Base-by-base conservation (phyloP, 2,888 invertebrate genomes). In the Pimpla rufipes region DNA sequence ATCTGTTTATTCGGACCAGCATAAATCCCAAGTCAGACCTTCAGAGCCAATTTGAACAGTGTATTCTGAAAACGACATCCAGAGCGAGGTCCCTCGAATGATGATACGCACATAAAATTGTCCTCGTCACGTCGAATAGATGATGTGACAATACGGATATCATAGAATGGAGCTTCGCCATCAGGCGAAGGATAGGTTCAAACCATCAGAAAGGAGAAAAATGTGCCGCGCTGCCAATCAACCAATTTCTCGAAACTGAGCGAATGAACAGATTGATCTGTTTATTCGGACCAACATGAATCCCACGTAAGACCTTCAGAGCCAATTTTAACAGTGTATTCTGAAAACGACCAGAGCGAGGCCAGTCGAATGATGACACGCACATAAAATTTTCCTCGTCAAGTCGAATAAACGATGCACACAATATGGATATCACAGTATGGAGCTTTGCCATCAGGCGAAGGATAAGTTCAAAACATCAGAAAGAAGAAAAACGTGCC, bases 11-110 rank as follows among this genome's bases (percentile, higher is more conserved):
- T 29, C 29, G 2, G n/a, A n/a, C 3, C 18, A 18, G n/a, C 62
- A 8, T 62, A 11, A 62, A 70, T 74, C 23, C n/a, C n/a, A 18
- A 18, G 50, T 68, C 47, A 37, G 78, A 74, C 78, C 74, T 78
- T 78, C 78, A 62, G 5, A 66, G 55, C 52, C 62, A 78, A 73
- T 55, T 40, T 70, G 16, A 40, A 50, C 52, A 18, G 67, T 74
- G 50, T 62, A 62, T 62, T n/a, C 29, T 40, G 4, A 71, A 59
- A 64, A 40, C 70, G n/a, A 37, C 35, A 55, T 76, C 50, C 70
- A 47, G 81, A 81, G 47, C 81, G 64, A 81, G 76, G 45, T 13
- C 45, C 21, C 13, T 59, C 29, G 16, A 59, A 29, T 16, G 57
- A 59, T 59, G 57, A 29, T 13, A 35, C 57, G 29, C 16, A 16